Conservation (phyloP, 2,888 invertebrate genomes). For the Ornithoptera priamus region DNA sequence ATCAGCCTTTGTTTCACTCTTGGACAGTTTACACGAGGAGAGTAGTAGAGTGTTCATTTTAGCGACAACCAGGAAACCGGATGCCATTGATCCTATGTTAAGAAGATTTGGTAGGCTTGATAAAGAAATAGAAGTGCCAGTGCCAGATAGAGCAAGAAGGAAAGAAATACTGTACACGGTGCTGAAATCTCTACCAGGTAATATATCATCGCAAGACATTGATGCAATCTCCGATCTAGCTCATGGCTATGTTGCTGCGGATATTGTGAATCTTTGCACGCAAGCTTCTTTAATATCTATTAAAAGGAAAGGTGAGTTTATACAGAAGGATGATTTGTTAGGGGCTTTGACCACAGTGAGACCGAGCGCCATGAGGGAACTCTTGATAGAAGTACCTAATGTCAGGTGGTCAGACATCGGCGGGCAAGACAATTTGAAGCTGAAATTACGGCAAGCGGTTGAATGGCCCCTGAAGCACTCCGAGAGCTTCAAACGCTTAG, state of each 20-base stretch:
- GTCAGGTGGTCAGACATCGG: slow-evolving; percentile 97
- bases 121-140: slow-evolving; percentile 88
- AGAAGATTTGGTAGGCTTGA: slow-evolving; percentile 91
- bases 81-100: slow-evolving; percentile 86
- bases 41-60: slow-evolving; percentile 83
- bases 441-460: slow-evolving; percentile 92
- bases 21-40: slow-evolving; percentile 82
- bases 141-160: slow-evolving; percentile 84
- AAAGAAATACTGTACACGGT: slow-evolving; percentile 84
- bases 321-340: slow-evolving; percentile 79
- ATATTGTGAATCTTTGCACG: slow-evolving; percentile 88
- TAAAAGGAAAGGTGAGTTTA: slow-evolving; percentile 60
- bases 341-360: slow-evolving; percentile 84
- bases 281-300: slow-evolving; percentile 84
- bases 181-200: slow-evolving; percentile 78
- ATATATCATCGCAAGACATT: slow-evolving; percentile 78
- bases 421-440: slow-evolving; percentile 91
- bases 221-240: slow-evolving; percentile 84
- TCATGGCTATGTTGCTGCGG: slow-evolving; percentile 95
- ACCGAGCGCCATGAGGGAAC: slow-evolving; percentile 95
- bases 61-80: slow-evolving; percentile 88
- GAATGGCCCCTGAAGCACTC: slow-evolving; percentile 96
- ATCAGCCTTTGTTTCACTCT: slow-evolving; percentile 79
- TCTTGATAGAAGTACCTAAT: slow-evolving; percentile 92
- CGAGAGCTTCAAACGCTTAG: slow-evolving; percentile 88